Percentiles rank a stretch among this genome's conserved stretches.
Conservation (phyloP, 2,113 vertebrate species). For the Cichladusa arquata region DNA sequence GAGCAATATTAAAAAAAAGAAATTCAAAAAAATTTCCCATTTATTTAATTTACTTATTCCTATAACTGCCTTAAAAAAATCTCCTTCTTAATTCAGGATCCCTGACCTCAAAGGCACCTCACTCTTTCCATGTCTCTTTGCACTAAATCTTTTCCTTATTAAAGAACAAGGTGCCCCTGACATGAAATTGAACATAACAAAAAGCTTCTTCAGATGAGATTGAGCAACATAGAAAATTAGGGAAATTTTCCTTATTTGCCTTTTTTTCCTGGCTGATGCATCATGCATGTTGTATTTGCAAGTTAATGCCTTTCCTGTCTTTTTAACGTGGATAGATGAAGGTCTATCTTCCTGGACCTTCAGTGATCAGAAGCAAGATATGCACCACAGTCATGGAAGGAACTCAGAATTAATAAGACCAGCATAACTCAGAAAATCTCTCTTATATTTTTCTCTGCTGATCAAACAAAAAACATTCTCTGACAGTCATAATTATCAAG, state of each 20-base stretch:
- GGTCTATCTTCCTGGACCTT: neutral
- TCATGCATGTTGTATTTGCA: neutral
- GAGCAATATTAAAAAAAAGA: neutral
- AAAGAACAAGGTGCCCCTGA: neutral
- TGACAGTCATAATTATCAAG: neutral
- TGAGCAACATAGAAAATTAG: neutral
- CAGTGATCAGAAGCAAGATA: neutral
- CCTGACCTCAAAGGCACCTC: neutral
- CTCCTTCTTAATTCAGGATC: neutral
- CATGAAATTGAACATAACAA: neutral
- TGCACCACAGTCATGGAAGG: neutral
- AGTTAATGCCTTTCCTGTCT: neutral
- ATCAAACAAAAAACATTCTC: neutral
- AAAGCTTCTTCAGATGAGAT: neutral
- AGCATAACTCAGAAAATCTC: neutral
- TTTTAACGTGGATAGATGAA: neutral
- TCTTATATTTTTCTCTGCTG: neutral
- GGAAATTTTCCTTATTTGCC: neutral
- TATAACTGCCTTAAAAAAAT: neutral
- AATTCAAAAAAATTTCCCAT: neutral
- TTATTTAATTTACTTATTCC: neutral
- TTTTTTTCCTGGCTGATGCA: neutral
- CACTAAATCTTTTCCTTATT: neutral
- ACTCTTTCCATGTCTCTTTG: neutral
- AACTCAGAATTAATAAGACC: neutral